These are phyloP conservation scores for Xestia xanthographa DNA, from an alignment of 2,888 invertebrate species.

Conservation along the genomic window DNA sequence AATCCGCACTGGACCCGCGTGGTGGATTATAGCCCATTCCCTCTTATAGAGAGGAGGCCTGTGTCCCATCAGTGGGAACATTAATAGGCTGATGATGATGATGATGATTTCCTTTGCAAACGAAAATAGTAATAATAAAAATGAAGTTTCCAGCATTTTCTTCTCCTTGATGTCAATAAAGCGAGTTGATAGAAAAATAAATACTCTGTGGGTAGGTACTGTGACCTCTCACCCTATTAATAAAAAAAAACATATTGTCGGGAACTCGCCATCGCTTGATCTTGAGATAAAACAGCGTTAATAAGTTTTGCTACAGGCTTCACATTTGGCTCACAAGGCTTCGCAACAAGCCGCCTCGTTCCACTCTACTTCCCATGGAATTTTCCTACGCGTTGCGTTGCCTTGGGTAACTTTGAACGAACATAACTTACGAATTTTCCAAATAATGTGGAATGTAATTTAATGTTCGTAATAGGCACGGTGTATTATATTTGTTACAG, in stretches of 20 bases:
- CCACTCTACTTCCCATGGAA: conserved; percentile 41
- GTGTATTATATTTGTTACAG: too few species aligned
- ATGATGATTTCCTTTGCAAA: not conserved
- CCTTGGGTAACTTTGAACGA: conserved; percentile 18
- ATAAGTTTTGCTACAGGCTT: conserved; percentile 20
- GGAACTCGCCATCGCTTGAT: not conserved
- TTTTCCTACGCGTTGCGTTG: conserved; percentile 15
- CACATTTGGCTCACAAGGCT: conserved; percentile 17
- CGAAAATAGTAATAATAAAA: not conserved
- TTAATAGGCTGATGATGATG: too few species aligned
- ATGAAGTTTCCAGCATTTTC: not conserved
- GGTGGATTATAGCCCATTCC: too few species aligned
- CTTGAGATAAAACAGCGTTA: not conserved
- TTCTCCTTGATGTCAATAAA: not conserved
- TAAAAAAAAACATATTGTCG: not conserved
- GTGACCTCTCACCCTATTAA: not conserved
- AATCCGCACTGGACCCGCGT: too few species aligned
- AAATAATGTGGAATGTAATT: conserved; percentile 29
- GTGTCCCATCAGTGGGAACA: too few species aligned
- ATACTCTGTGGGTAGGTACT: not conserved
- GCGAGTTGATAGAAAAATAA: not conserved
- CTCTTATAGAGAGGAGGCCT: too few species aligned
- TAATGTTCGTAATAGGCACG: conserved; percentile 1
- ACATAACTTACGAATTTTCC: conserved; percentile 7
- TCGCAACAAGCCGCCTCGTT: conserved; percentile 11